Percentiles rank a stretch among this genome's conserved stretches.
Evolutionary conservation across 2,797 vertebrate species (phyloP).

Genomic region (Anguilla anguilla): DNA sequence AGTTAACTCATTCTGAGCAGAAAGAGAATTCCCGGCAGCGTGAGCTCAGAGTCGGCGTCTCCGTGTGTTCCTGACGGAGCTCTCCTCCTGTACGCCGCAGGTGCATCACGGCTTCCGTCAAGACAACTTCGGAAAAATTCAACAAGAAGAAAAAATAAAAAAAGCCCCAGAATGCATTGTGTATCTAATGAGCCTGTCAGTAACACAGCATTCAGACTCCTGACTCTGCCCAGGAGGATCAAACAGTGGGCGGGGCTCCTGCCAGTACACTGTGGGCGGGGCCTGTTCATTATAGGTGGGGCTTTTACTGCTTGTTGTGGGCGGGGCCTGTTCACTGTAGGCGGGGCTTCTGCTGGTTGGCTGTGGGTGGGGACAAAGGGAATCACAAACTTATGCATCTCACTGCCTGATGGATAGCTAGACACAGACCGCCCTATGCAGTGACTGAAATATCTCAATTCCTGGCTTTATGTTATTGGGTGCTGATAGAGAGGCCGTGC

Average conservation of each 20-base stretch:
- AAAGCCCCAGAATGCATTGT: not conserved
- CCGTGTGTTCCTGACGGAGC: not conserved
- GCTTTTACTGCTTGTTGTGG: not conserved
- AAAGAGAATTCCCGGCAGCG: not conserved
- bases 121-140: not conserved
- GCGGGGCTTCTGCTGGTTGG: not conserved
- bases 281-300: too few species aligned
- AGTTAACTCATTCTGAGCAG: constrained; percentile 13
- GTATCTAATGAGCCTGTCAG: not conserved
- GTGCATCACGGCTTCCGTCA: not conserved
- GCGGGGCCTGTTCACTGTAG: too few species aligned
- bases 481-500: too few species aligned
- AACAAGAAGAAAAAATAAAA: not conserved
- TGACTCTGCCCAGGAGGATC: not conserved
- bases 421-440: not conserved
- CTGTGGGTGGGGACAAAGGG: not conserved
- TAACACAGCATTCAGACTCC: not conserved
- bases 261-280: not conserved
- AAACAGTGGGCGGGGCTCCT: not conserved
- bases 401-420: not conserved
- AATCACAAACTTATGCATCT: not conserved
- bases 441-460: not conserved
- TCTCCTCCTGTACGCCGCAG: not conserved
- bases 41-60: not conserved
- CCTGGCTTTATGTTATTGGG: not conserved